Evolutionary conservation across 2,113 vertebrate species (phyloP), one percentile per base, ranked within the genome.

Genomic region (Megalops atlanticus): DNA sequence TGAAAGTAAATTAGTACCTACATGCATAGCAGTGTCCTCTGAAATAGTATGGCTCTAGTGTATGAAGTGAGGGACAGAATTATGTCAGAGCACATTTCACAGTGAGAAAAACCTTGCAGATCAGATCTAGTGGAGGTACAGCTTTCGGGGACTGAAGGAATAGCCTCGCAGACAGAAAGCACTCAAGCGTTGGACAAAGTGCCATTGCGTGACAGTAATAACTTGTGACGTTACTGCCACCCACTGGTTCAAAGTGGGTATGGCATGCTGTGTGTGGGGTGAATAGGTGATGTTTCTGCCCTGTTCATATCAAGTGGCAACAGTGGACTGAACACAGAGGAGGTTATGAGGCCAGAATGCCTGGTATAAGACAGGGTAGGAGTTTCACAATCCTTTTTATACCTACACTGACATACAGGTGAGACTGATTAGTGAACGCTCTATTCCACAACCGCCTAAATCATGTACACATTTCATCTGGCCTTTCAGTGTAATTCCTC

Each of bases 201-300:
- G 58, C n/a, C n/a, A n/a, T n/a, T 64, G n/a, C 2, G 10, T 64
- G 58, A 4, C 18, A 54, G 2, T n/a, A n/a, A 64, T 11, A 64
- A 64, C 18, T 31, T 64, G 27, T 64, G 58, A 1, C 24, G 12
- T 64, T 64, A 38, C 68, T 79, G 78, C 78, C 64, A 71, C 78
- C 41, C 15, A 43, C 68, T 79, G 78, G 40, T 49, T 31, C 4
- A 4, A 12, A 21, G 21, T 15, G 24, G 64, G 41, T 49, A 71
- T 40, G 69, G 7, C 78, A 79, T 45, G 58, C 12, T 11, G n/a
- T 15, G 40, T 33, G 31, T 35, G n/a, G n/a, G n/a, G 21, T 54
- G 21, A 14, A 10, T 36, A 39, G 70, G 15, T 21, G 18, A 72
- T n/a, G n/a, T n/a, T n/a, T n/a, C n/a, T n/a, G n/a, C n/a, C n/a